Evolutionary conservation across 2,888 invertebrate species (phyloP), one percentile per base, ranked within the genome.

Genomic region (Ennomos fuscantarius): DNA sequence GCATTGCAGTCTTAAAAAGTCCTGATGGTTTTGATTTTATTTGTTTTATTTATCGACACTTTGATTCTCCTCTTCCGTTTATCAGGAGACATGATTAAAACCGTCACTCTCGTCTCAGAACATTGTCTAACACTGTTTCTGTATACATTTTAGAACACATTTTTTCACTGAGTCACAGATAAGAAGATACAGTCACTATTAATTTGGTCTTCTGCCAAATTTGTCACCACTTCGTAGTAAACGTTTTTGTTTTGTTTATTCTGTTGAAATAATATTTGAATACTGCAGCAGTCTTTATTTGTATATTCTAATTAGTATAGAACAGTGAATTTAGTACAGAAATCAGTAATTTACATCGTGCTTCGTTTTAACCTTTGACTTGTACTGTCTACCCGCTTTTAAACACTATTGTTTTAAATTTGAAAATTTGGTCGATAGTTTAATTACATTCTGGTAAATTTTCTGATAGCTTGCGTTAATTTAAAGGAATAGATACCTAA

Each of bases 41-140:
- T 15, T 31, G 15, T 33, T 51, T 15, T 41, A 33, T n/a, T 35
- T 35, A 9, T 41, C 9, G 24, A 39, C 48, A 62, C 69, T 66
- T 70, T 75, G 56, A 73, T 75, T 78, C 83, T 86, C 84, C 84
- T 84, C 72, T 89, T 87, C 59, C 90, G 87, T 78, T 90, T 92
- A 68, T 87, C 89, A 65, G 85, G 85, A 72, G 90, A 82, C 91
- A 92, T 91, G 82, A 63, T 59, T 61, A 56, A 70, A 8, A 37
- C 8, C 48, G 81, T 91, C 88, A 91, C 84, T 82, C 81, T 43
- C 54, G 49, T 58, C 67, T 62, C 64, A 50, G 49, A 55, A 45
- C 65, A 61, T 63, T 62, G 56, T 65, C 64, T 60, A 59, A 63
- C 66, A 71, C 56, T 60, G 52, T 59, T 51, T 44, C 33, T 15